Percentiles rank a stretch among this genome's conserved stretches.
Evolutionary conservation across 1,140 invertebrate species (phyloP).

Genomic region (Hypsibius dujardini): DNA sequence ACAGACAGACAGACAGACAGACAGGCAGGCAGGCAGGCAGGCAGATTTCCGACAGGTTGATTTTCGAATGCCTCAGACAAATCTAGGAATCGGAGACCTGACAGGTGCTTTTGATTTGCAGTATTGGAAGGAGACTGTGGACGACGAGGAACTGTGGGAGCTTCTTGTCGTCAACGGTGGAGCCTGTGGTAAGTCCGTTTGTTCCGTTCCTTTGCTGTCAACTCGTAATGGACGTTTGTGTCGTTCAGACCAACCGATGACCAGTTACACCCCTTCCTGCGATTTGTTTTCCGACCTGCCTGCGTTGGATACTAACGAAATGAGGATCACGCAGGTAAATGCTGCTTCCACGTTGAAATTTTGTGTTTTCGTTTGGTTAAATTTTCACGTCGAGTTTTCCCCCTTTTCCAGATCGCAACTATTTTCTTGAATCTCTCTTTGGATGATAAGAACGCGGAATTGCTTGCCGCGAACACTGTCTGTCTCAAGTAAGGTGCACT

Average conservation of each 20-base stretch:
- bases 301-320: background rate
- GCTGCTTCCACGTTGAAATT: background rate
- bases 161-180: background rate
- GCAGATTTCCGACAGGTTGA: no score
- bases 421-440: background rate
- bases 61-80: no score
- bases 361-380: background rate
- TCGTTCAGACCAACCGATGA: slow-evolving; percentile 7
- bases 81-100: no score
- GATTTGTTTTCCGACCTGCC: background rate
- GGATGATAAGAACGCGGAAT: background rate
- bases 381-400: background rate
- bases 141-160: background rate
- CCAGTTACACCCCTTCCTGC: background rate
- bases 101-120: no score
- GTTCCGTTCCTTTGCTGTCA: no score
- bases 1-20: no score
- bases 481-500: background rate
- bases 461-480: background rate
- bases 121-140: slow-evolving; percentile 9
- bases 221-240: background rate
- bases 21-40: no score
- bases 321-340: background rate
- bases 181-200: no score
- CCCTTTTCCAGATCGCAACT: background rate